Percentiles rank a stretch among this genome's conserved stretches.
Conservation (phyloP, 2,797 vertebrate genomes). For the Spondyliosoma cantharus region DNA sequence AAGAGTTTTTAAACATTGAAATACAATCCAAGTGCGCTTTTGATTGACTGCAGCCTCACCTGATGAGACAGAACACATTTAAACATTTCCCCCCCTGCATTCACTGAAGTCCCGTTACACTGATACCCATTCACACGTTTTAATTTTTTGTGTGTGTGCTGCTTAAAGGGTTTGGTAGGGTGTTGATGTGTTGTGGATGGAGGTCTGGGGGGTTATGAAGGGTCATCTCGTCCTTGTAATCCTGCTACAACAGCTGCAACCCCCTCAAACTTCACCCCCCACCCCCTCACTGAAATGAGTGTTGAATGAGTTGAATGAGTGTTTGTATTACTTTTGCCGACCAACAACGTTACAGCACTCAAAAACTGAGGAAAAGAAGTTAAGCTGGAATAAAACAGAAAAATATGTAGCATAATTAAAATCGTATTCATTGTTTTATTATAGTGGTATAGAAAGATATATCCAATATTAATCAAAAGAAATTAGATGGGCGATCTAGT, state of each 20-base stretch:
- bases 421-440: too few relatives aligned
- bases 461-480: too few relatives aligned
- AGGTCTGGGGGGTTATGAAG: background rate
- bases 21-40: background rate
- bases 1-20: background rate
- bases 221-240: slow-evolving; percentile 35
- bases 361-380: background rate
- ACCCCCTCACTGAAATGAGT: too few relatives aligned
- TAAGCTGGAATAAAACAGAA: too few relatives aligned
- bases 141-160: background rate
- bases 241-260: slow-evolving; percentile 54
- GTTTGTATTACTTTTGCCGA: background rate
- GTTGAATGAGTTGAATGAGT: too few relatives aligned
- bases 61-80: background rate
- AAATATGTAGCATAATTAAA: too few relatives aligned
- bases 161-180: background rate
- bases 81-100: background rate
- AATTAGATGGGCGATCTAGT: too few relatives aligned
- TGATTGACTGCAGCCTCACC: background rate
- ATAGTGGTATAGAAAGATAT: too few relatives aligned
- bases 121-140: background rate
- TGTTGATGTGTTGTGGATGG: slow-evolving; percentile 8
- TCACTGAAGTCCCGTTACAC: too few relatives aligned
- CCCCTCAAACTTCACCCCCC: background rate
- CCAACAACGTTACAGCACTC: background rate